Conservation (phyloP, 2,888 invertebrate genomes). For the Chymomyza caudatula region DNA sequence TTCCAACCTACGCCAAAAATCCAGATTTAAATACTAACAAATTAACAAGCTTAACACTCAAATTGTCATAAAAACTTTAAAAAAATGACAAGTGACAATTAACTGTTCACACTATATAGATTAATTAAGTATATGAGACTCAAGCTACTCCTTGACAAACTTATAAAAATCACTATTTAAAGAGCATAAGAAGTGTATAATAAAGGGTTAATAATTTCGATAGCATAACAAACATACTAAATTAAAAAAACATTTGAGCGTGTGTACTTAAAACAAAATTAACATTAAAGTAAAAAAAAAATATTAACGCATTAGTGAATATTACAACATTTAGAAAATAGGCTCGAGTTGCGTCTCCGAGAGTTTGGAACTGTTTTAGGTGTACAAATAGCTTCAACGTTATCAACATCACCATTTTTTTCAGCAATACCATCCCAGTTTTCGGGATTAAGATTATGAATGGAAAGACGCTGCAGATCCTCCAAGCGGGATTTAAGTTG, state of each 20-base stretch:
- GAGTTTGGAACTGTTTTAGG: conserved; percentile 35
- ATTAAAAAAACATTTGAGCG: neutral
- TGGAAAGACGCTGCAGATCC: conserved; percentile 69
- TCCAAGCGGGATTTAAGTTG: conserved; percentile 83
- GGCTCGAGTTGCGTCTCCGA: conserved; percentile 45
- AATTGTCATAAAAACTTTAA: too few species aligned
- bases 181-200: neutral
- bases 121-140: too few species aligned
- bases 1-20: too few species aligned
- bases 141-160: too few species aligned
- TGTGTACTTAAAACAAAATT: neutral
- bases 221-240: neutral
- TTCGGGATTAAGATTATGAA: conserved; percentile 40
- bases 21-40: too few species aligned
- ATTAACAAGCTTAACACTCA: too few species aligned
- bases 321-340: conserved; percentile 68
- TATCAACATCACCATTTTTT: conserved; percentile 66
- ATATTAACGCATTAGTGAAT: conserved; percentile 58
- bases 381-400: conserved; percentile 57
- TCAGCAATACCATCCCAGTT: conserved; percentile 35
- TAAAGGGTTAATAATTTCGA: neutral
- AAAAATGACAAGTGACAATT: too few species aligned
- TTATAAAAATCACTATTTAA: neutral
- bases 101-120: too few species aligned
- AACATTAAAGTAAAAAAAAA: conserved; percentile 7